Evolutionary conservation across 2,797 vertebrate genomes (phyloP).

Genomic region (Buphagus erythrorhynchus): DNA sequence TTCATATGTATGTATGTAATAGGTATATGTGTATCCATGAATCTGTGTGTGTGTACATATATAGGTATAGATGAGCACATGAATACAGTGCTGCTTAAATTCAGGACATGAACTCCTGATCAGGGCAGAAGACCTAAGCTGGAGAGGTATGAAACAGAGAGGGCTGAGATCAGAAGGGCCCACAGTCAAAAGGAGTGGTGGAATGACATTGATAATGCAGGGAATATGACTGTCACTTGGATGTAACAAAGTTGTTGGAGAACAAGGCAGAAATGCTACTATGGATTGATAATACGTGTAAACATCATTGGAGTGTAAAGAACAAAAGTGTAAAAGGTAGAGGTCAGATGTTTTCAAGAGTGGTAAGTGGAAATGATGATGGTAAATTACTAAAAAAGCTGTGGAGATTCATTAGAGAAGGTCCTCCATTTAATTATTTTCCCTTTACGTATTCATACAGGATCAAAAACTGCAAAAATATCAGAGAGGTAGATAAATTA

Average conservation of each 20-base stretch:
- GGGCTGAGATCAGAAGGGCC: not conserved
- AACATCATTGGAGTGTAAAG: not conserved
- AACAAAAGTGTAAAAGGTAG: not conserved
- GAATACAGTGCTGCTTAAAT: not conserved
- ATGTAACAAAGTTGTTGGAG: not conserved
- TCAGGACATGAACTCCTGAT: not conserved
- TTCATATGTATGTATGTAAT: not conserved
- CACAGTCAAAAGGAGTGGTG: not conserved
- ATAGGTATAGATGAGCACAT: not conserved
- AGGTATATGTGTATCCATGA: not conserved
- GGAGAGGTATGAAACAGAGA: not conserved
- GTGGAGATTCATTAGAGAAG: not conserved
- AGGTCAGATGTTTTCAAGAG: not conserved
- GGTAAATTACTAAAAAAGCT: not conserved
- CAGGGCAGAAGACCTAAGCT: not conserved
- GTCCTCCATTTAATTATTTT: not conserved
- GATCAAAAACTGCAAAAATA: not conserved
- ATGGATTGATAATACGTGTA: not conserved
- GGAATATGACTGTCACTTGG: not conserved
- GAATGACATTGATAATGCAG: not conserved
- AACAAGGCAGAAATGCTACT: not conserved
- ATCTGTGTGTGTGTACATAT: fast-evolving
- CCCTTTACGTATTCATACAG: not conserved
- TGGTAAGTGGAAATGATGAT: not conserved
- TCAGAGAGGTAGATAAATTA: not conserved